Conservation (phyloP, 2,888 invertebrate species). For the Oligia strigilis region DNA sequence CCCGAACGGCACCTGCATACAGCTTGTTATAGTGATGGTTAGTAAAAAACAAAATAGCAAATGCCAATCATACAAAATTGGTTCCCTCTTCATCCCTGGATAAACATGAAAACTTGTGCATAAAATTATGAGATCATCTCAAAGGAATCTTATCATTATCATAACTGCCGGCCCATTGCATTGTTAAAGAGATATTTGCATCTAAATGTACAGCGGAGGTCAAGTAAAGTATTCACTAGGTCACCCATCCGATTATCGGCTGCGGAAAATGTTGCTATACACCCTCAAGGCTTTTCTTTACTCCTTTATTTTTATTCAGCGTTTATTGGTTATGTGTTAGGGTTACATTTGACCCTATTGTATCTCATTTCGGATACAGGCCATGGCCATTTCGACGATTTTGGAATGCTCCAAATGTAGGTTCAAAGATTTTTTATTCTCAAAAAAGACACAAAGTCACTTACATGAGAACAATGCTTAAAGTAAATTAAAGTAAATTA, state of each 20-base stretch:
- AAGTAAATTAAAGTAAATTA: no score
- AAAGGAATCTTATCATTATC: constrained; percentile 60
- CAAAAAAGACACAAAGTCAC: no score
- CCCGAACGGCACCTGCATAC: background rate
- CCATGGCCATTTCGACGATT: background rate
- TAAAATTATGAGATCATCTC: constrained; percentile 61
- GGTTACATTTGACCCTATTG: background rate
- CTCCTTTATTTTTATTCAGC: background rate
- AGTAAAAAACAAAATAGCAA: background rate
- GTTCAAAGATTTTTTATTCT: no score
- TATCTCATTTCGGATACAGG: background rate
- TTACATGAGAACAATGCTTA: no score
- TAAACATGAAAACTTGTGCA: constrained; percentile 47
- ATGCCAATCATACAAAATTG: background rate
- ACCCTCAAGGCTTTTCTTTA: background rate
- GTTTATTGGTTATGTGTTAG: background rate
- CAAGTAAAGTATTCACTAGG: constrained; percentile 57
- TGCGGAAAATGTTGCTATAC: constrained; percentile 7
- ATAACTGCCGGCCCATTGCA: constrained; percentile 58
- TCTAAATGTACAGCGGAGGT: constrained; percentile 59
- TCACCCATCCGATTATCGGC: constrained; percentile 42
- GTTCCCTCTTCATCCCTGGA: background rate
- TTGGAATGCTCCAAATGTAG: background rate
- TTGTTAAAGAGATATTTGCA: constrained; percentile 65
- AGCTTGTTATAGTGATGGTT: background rate